Evolutionary conservation across 2,888 invertebrate genomes (phyloP).

Genomic region (Nebria salina): DNA sequence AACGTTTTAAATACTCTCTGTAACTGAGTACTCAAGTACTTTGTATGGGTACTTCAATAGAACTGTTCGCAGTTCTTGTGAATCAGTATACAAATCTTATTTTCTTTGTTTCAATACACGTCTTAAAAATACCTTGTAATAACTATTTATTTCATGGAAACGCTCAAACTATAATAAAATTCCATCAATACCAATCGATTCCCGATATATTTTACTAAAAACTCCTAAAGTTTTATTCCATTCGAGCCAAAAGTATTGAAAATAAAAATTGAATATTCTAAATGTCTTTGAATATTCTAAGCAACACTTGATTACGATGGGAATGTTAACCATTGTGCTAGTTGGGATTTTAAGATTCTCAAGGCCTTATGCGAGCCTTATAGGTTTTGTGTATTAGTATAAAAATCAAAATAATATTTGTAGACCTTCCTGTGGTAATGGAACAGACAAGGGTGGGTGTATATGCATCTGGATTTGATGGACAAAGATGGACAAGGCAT

Average conservation of each 20-base stretch:
- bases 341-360: not conserved
- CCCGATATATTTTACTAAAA: too few species aligned
- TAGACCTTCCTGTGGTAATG: not conserved
- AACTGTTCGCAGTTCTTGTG: not conserved
- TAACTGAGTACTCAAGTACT: not conserved
- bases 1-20: not conserved
- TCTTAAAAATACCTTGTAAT: too few species aligned
- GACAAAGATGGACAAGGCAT: not conserved
- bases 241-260: too few species aligned
- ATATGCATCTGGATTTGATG: not conserved
- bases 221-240: too few species aligned
- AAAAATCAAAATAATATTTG: not conserved
- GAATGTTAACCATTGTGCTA: too few species aligned
- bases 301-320: too few species aligned
- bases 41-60: not conserved
- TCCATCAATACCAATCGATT: too few species aligned
- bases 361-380: not conserved
- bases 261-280: too few species aligned
- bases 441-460: not conserved
- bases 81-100: not conserved
- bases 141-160: too few species aligned
- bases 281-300: too few species aligned
- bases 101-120: too few species aligned
- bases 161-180: too few species aligned
- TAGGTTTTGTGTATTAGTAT: not conserved